Percentiles rank a stretch among this genome's conserved stretches.
These are phyloP conservation scores for Nasonia vitripennis DNA, from an alignment of 1,140 invertebrate genomes.

Conservation along the genomic window DNA sequence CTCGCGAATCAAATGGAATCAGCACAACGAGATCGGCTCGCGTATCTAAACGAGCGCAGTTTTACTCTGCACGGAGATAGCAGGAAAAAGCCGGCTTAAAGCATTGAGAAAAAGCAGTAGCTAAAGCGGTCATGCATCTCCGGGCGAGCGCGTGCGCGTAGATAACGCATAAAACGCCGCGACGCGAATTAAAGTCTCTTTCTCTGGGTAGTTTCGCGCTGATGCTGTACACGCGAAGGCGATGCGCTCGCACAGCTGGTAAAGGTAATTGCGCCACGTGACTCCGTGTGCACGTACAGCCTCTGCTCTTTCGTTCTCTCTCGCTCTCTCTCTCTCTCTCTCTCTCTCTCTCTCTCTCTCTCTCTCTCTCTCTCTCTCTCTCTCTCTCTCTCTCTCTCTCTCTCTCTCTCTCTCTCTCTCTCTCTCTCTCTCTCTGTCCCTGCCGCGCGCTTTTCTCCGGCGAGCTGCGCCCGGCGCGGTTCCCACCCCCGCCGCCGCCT, in stretches of 20 bases:
- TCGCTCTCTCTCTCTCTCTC: background rate
- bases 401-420: background rate
- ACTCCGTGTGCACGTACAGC: constrained; percentile 19
- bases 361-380: background rate
- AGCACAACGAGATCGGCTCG: constrained; percentile 43
- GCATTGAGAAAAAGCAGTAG: background rate
- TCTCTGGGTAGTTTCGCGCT: constrained; percentile 17
- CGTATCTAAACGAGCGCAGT: constrained; percentile 63
- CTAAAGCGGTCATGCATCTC: constrained; percentile 22
- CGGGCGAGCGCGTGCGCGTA: constrained; percentile 1
- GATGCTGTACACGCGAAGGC: constrained; percentile 8
- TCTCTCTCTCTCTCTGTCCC: background rate
- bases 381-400: background rate
- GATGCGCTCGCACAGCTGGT: constrained; percentile 58
- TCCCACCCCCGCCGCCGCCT: constrained; percentile 43
- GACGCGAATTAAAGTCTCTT: constrained; percentile 59
- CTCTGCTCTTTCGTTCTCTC: background rate
- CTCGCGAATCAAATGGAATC: constrained; percentile 40
- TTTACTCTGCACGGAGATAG: constrained; percentile 56
- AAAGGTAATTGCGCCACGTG: constrained; percentile 57
- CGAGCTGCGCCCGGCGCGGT: constrained; percentile 23
- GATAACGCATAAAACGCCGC: constrained; percentile 23
- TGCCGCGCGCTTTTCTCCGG: constrained; percentile 20
- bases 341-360: background rate
- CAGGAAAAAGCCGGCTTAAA: background rate